Base-by-base conservation (phyloP, 2,888 invertebrate genomes). In the Rhodophaea formosa region DNA sequence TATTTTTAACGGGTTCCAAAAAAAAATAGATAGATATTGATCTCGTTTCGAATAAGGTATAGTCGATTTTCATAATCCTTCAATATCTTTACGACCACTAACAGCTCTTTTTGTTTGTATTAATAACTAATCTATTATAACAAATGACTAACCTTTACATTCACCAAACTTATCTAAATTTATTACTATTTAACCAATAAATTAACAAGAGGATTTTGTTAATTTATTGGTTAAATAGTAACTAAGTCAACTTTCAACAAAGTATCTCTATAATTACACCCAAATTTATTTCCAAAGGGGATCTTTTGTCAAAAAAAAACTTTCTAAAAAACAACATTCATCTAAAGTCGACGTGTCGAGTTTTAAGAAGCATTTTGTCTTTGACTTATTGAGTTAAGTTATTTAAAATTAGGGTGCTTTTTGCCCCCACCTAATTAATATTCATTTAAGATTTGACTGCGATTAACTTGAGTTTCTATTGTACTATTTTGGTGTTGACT, bases 201-300 rank as follows among this genome's bases (percentile, higher is more conserved):
- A 87, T 87, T 78, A 74, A 74, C 66, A 72, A 69, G 65, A 74
- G 69, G 68, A 69, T 70, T n/a, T n/a, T n/a, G n/a, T n/a, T n/a
- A n/a, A n/a, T n/a, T n/a, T n/a, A n/a, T n/a, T n/a, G n/a, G n/a
- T n/a, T n/a, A n/a, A n/a, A n/a, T n/a, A n/a, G n/a, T n/a, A n/a
- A n/a, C 76, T 78, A 77, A 79, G 80, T 80, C 83, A 82, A 84
- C 82, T 86, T 85, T 85, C 88, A 88, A 90, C 90, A 84, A 83
- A 86, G 85, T 77, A 76, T 80, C 78, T 74, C 71, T 82, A 82
- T 88, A 87, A 89, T 89, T 89, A 88, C 77, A 70, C 68, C 67
- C 59, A 76, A 83, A 90, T 88, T 86, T 90, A 90, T 90, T 79
- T 76, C 51, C 59, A 58, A 65, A 68, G 68, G 63, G 62, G 60